Percentiles rank a stretch among this genome's conserved stretches.
These are phyloP conservation scores for Acleris cristana DNA, from an alignment of 2,888 invertebrate genomes.

Conservation along the genomic window DNA sequence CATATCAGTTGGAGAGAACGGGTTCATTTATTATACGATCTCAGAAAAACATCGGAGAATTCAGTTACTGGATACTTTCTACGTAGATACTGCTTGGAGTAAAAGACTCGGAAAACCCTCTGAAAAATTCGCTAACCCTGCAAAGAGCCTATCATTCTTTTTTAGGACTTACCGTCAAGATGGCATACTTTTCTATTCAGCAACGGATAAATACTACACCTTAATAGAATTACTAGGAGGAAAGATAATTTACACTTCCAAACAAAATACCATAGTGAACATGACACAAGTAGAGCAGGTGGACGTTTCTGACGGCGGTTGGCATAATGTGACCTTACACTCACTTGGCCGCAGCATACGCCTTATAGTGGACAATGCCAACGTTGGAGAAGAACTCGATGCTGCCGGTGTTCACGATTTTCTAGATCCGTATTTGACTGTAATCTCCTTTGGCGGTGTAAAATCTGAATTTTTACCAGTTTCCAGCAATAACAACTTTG, in stretches of 20 bases:
- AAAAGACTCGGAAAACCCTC: conserved; percentile 60
- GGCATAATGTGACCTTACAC: conserved; percentile 94
- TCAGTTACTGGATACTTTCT: conserved; percentile 92
- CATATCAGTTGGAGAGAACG: conserved; percentile 90
- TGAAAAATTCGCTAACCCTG: conserved; percentile 73
- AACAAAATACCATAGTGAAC: conserved; percentile 90
- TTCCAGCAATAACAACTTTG: conserved; percentile 86
- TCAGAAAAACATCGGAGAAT: conserved; percentile 94
- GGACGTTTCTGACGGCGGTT: conserved; percentile 90
- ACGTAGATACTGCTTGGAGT: conserved; percentile 89
- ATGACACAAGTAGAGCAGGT: conserved; percentile 88
- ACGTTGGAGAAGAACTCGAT: conserved; percentile 93
- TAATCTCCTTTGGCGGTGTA: conserved; percentile 91
- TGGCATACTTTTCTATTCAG: conserved; percentile 93
- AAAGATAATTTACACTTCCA: conserved; percentile 91
- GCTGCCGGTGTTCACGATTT: conserved; percentile 95
- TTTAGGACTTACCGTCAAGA: conserved; percentile 91
- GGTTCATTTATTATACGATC: conserved; percentile 90
- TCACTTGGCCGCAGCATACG: conserved; percentile 88
- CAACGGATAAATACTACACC: conserved; percentile 94
- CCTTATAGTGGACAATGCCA: conserved; percentile 87
- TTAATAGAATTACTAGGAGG: conserved; percentile 91
- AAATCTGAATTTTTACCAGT: conserved; percentile 85
- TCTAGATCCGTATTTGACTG: conserved; percentile 93
- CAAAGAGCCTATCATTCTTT: conserved; percentile 90